Evolutionary conservation across 2,888 invertebrate genomes (phyloP), one percentile per base, ranked within the genome.

Genomic region (Bombylius discolor): DNA sequence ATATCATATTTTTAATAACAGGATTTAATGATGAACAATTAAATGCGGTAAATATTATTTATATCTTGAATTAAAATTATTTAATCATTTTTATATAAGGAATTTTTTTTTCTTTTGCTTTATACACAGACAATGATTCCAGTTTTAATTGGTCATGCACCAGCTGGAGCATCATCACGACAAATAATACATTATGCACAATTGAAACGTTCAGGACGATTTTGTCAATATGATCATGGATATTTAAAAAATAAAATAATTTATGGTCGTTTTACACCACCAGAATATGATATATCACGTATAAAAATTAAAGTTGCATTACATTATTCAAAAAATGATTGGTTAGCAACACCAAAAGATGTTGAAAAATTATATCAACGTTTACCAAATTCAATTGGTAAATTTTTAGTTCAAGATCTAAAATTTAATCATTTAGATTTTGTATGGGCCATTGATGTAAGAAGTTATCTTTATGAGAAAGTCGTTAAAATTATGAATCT

Each of bases 351-450:
- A 52, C 75, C 78, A 5, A 67, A 68, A 61, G 83, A 84, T 57
- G 81, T 84, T 1, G 68, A 77, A 47, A 69, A 72, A 23, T 65
- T 84, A 51, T 75, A 77, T 45, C 67, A 69, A 12, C 69, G 73
- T 56, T 66, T 87, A 47, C 72, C 74, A 9, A 81, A 79, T 63
- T 74, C 76, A 4, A 68, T 79, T 7, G 79, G 79, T 53, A 77
- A 77, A 59, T 81, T 80, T 69, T 69, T 77, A 49, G 77, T 87
- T 11, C 76, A 79, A 0, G 71, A 78, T 64, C 64, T 72, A 4
- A 70, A 71, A 6, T 87, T 85, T 64, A 84, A 81, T 66, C 87
- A 87, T 67, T 66, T 86, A 58, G 87, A 87, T 66, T 87, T 84
- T 66, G 72, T 84, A 61, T 84, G 82, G 80, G 85, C 79, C 13